Base-by-base conservation (phyloP, 2,888 invertebrate genomes). In the Beris chalybata region DNA sequence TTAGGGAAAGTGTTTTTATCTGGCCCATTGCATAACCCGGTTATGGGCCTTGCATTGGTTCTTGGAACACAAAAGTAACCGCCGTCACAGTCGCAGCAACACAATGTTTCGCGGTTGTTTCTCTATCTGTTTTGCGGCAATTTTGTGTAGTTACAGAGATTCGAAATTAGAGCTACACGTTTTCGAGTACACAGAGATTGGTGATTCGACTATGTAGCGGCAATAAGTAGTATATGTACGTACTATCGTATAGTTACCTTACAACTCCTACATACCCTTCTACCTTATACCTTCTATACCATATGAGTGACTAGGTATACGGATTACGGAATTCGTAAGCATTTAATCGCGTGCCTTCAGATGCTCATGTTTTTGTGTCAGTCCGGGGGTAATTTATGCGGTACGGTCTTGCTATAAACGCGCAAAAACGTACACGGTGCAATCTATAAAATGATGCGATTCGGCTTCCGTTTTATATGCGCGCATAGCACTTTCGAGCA, bases 1-100 rank as follows among this genome's bases (percentile, higher is more conserved):
- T 66, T 68, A 68, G 68, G 68, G 68, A 68, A 68, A 68, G 68
- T 68, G 68, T 68, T 66, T 68, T 59, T 66, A 68, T 68, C 68
- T 66, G 54, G 59, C 65, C 52, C 66, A 68, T 68, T 68, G 68
- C 68, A 68, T 68, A 68, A 68, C 68, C 58, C 52, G 57, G 53
- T 68, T 66, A 68, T 68, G 66, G 50, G 68, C 64, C 64, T 66
- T 57, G 58, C 53, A 66, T 45, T 58, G 52, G 61, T 61, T 68
- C 68, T 59, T 65, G 59, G 67, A 48, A 59, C 59, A 31, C 22
- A 52, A 57, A 58, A 67, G 58, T 44, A 30, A 44, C 57, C 64
- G 67, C 53, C 50, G 15, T 11, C 11, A 22, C 58, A 7, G 22
- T 45, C 58, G 43, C 29, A n/a, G 59, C 59, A 48, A 48, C 31